phyloP scores from a whole-genome alignment of 2,888 invertebrate genomes.

The Acronicta alni region DNA sequence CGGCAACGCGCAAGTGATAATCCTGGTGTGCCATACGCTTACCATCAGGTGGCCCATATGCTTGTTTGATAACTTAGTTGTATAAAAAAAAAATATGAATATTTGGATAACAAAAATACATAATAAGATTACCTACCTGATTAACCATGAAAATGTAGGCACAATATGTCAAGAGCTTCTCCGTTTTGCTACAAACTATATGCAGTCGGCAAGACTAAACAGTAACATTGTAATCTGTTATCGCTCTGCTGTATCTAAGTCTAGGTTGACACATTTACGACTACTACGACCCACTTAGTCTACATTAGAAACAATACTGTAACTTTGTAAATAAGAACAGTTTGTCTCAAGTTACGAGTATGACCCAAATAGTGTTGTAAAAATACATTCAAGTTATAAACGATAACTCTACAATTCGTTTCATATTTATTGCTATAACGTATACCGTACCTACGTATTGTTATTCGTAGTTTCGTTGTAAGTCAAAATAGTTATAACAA shows the following conservation, averaged over 20 bases:
- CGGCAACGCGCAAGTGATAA: too few species aligned
- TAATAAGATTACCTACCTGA: too few species aligned
- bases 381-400: constrained; percentile 28
- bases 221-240: constrained; percentile 37
- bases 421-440: constrained; percentile 19
- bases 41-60: too few species aligned
- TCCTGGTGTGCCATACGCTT: too few species aligned
- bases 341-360: constrained; percentile 24
- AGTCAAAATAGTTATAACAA: constrained; percentile 21
- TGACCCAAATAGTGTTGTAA: constrained; percentile 26
- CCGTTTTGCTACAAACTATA: not conserved
- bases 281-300: constrained; percentile 33
- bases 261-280: constrained; percentile 40
- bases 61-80: too few species aligned
- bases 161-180: not conserved
- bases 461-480: constrained; percentile 23
- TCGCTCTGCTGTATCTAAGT: constrained; percentile 16
- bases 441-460: not conserved
- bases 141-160: too few species aligned
- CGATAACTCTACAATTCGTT: constrained; percentile 18
- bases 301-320: constrained; percentile 30
- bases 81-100: too few species aligned
- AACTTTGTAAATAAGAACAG: constrained; percentile 38
- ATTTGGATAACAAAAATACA: too few species aligned
- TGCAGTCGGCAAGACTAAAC: constrained; percentile 4